Conservation (phyloP, 2,113 vertebrate genomes). For the Cromileptes altivelis region DNA sequence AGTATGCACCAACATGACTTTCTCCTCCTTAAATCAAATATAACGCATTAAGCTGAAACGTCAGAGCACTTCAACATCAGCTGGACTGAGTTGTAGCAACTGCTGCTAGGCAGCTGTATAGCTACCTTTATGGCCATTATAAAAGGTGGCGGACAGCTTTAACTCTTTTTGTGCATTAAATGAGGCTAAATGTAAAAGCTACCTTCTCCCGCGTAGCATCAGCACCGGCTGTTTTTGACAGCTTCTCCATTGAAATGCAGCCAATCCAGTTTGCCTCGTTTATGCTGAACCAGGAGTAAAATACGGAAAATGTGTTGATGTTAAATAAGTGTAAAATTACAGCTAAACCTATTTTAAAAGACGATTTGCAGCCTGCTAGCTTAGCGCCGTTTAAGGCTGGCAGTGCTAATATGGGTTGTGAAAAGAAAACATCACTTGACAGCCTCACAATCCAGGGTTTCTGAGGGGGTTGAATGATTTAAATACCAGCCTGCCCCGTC, state of each 20-base stretch:
- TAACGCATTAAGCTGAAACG: background rate
- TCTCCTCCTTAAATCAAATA: background rate
- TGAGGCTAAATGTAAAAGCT: constrained; percentile 23
- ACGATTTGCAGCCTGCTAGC: background rate
- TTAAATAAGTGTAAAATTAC: background rate
- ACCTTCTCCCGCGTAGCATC: constrained; percentile 62
- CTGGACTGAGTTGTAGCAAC: constrained; percentile 44
- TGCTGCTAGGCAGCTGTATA: constrained; percentile 24
- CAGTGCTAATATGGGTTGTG: background rate
- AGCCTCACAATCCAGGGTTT: background rate
- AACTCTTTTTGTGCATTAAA: background rate
- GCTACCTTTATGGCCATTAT: background rate
- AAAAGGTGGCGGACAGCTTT: background rate
- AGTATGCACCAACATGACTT: background rate
- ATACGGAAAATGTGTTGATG: background rate
- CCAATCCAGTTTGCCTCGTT: constrained; percentile 10
- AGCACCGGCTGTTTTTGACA: constrained; percentile 61
- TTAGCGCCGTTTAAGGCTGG: background rate
- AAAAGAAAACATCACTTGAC: constrained; percentile 48
- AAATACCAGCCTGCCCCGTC: accelerated
- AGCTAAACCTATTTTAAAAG: background rate
- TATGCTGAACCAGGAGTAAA: constrained; percentile 5
- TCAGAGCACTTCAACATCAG: constrained; percentile 18
- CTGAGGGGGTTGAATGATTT: constrained; percentile 11
- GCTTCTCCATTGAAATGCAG: constrained; percentile 66